phyloP scores from a whole-genome alignment of 2,113 vertebrate species.

The Phalacrocorax brasilianus region DNA sequence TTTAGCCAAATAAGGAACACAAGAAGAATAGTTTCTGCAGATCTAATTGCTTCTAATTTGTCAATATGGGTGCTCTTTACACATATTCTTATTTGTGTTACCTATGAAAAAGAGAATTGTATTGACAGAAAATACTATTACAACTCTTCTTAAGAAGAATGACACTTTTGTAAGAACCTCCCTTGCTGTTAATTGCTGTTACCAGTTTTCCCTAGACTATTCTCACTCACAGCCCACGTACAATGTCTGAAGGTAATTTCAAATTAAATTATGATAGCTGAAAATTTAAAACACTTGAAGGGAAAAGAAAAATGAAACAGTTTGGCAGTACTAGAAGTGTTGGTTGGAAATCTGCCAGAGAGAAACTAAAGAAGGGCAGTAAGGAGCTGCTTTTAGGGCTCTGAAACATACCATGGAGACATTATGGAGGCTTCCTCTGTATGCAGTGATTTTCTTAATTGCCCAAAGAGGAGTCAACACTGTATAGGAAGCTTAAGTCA shows the following conservation, averaged over 20 bases:
- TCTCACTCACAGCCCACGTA: conserved; percentile 1
- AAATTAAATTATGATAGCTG: conserved; percentile 54
- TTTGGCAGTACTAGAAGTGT: neutral
- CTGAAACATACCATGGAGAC: too few species aligned
- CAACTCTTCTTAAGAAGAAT: neutral
- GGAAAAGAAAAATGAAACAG: neutral
- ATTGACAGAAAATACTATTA: conserved; percentile 55
- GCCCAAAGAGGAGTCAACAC: too few species aligned
- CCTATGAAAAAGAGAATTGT: conserved; percentile 5
- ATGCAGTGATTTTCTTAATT: too few species aligned
- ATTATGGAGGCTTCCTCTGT: too few species aligned
- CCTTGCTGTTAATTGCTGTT: conserved; percentile 42
- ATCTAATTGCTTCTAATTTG: neutral
- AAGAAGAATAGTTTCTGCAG: neutral
- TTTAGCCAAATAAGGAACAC: neutral
- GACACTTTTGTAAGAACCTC: neutral
- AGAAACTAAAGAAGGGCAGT: neutral
- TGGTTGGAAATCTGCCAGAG: neutral
- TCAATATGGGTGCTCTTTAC: neutral
- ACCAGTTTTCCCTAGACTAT: neutral
- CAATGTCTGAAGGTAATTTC: conserved; percentile 56
- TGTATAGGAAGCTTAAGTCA: neutral
- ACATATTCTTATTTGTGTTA: neutral
- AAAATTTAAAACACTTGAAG: conserved; percentile 17
- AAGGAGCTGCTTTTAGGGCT: neutral